Percentiles rank a stretch among this genome's conserved stretches.
phyloP scores from a whole-genome alignment of 2,113 vertebrate genomes.

The Pelvicachromis taeniatus region DNA sequence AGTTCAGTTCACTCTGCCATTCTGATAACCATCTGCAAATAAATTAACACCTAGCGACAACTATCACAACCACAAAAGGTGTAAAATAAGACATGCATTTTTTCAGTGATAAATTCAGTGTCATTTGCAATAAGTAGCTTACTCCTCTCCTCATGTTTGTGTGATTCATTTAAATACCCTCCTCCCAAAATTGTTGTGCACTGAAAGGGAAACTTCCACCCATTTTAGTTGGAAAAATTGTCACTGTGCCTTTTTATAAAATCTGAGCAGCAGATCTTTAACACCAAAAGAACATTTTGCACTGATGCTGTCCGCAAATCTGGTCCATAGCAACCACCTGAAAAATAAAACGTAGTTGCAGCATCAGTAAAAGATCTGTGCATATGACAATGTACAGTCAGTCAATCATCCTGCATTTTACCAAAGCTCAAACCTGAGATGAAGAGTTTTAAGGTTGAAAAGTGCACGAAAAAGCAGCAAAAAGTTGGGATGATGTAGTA shows the following conservation, averaged over 20 bases:
- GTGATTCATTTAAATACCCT: neutral
- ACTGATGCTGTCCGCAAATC: neutral
- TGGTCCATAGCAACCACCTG: neutral
- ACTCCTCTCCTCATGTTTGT: neutral
- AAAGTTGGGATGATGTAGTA: neutral
- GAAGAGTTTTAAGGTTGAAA: neutral
- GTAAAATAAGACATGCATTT: neutral
- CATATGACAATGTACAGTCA: neutral
- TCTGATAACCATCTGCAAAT: neutral
- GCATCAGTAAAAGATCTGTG: neutral
- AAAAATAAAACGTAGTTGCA: neutral
- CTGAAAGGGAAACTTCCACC: neutral
- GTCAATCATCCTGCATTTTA: neutral
- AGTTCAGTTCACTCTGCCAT: neutral
- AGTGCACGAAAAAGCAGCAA: neutral
- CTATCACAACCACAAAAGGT: neutral
- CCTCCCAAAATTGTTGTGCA: neutral
- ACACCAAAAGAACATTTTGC: neutral
- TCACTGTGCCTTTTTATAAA: neutral
- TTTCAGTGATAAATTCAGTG: neutral
- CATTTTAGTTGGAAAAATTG: neutral
- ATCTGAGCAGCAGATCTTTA: neutral
- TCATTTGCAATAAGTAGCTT: neutral
- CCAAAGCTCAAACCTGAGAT: neutral
- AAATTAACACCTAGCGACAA: neutral